These are phyloP conservation scores for Caradrina clavipalpis DNA, from an alignment of 2,888 invertebrate species.

Conservation along the genomic window DNA sequence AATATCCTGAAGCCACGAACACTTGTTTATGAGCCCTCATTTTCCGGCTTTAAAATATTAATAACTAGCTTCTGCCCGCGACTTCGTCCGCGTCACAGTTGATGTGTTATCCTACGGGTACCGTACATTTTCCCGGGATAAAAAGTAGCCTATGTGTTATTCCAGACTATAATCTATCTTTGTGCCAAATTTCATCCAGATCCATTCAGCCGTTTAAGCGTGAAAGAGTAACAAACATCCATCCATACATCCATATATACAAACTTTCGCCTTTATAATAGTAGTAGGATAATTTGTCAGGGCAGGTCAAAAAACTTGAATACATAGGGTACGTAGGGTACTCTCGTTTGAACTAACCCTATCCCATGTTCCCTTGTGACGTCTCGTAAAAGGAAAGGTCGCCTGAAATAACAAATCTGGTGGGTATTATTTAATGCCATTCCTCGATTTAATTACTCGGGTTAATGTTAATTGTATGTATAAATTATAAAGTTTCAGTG, in stretches of 20 bases:
- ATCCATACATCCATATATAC: too few species aligned
- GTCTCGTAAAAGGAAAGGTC: constrained; percentile 21
- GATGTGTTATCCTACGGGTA: too few species aligned
- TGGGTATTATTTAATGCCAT: constrained; percentile 1
- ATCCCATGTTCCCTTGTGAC: constrained; percentile 15
- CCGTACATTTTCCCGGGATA: too few species aligned
- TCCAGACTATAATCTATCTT: too few species aligned
- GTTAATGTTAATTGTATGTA: constrained; percentile 1
- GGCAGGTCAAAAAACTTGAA: constrained; percentile 14
- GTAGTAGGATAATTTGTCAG: constrained; percentile 55
- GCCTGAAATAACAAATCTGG: constrained; percentile 6
- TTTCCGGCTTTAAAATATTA: constrained; percentile 38
- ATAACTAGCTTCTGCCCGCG: too few species aligned
- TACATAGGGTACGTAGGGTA: constrained; percentile 10
- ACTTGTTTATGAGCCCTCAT: constrained; percentile 20
- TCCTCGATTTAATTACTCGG: constrained; percentile 7
- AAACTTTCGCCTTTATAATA: too few species aligned
- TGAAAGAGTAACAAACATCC: too few species aligned
- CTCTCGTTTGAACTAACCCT: constrained; percentile 21
- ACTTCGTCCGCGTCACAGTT: too few species aligned
- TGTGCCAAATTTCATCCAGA: too few species aligned
- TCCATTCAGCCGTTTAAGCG: too few species aligned
- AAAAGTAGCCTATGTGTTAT: too few species aligned
- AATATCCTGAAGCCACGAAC: constrained; percentile 36
- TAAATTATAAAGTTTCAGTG: neutral